Percentiles rank a stretch among this genome's conserved stretches.
Evolutionary conservation across 2,888 invertebrate species (phyloP).

Genomic region (Campaea margaritaria): DNA sequence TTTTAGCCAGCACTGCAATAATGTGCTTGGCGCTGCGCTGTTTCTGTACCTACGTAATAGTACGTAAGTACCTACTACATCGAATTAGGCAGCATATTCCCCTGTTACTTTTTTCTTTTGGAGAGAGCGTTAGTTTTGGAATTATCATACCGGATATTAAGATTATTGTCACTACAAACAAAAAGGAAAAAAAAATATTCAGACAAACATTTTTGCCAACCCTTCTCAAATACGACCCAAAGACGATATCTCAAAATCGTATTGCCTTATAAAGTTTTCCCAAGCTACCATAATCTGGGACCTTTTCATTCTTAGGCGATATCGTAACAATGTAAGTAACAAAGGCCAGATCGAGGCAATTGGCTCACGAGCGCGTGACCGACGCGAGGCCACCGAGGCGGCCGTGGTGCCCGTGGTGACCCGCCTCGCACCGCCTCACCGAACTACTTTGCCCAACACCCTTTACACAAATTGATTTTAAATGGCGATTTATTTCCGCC

Average conservation of each 20-base stretch:
- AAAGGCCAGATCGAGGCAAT: slow-evolving; percentile 46
- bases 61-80: neutral
- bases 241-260: slow-evolving; percentile 29
- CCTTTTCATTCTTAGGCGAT: slow-evolving; percentile 44
- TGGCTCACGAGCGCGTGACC: slow-evolving; percentile 51
- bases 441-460: slow-evolving; percentile 74
- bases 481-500: slow-evolving; percentile 85
- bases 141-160: neutral
- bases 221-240: slow-evolving; percentile 1
- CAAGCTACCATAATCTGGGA: slow-evolving; percentile 40
- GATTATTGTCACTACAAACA: no score
- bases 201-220: slow-evolving; percentile 4
- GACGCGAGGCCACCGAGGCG: slow-evolving; percentile 43
- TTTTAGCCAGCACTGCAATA: slow-evolving; percentile 23
- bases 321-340: slow-evolving; percentile 51
- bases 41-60: slow-evolving; percentile 1
- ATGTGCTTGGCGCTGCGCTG: slow-evolving; percentile 8
- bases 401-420: slow-evolving; percentile 40
- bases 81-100: no score
- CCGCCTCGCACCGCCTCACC: slow-evolving; percentile 60
- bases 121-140: no score
- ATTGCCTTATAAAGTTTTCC: slow-evolving; percentile 37
- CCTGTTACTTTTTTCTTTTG: no score
- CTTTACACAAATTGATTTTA: slow-evolving; percentile 86
- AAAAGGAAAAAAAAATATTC: no score